Percentiles rank a stretch among this genome's conserved stretches.
Evolutionary conservation across 2,888 invertebrate genomes (phyloP).

Genomic region (Oscheius onirici): DNA sequence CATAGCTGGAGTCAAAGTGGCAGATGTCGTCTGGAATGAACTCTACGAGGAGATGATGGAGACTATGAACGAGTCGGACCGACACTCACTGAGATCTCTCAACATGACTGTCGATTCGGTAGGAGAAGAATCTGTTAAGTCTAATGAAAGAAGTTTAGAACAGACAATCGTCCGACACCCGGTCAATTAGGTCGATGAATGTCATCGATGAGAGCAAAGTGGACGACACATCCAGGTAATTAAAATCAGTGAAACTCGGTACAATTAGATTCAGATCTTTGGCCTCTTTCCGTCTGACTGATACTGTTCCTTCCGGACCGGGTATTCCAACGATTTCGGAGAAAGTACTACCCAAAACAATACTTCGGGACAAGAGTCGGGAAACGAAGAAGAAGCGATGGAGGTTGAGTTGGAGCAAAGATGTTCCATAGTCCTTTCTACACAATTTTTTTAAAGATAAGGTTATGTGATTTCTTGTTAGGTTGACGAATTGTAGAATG

Average conservation of each 20-base stretch:
- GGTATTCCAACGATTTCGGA: constrained; percentile 40
- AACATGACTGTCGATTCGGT: constrained; percentile 28
- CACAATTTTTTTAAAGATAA: too few species aligned
- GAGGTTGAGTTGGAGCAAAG: constrained; percentile 46
- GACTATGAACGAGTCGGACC: constrained; percentile 53
- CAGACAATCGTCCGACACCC: constrained; percentile 38
- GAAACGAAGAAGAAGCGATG: constrained; percentile 54
- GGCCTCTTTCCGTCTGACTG: constrained; percentile 49
- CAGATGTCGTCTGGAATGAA: constrained; percentile 67
- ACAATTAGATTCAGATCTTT: constrained; percentile 37
- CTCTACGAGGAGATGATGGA: constrained; percentile 60
- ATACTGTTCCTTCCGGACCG: constrained; percentile 43
- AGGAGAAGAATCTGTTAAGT: constrained; percentile 5
- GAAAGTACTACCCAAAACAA: constrained; percentile 47
- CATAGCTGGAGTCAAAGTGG: constrained; percentile 56
- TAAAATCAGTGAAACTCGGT: too few species aligned
- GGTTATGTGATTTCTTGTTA: constrained; percentile 22
- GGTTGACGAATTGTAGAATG: background rate
- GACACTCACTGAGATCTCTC: constrained; percentile 45
- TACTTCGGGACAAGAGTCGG: constrained; percentile 49
- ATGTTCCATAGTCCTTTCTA: background rate
- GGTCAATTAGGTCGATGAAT: constrained; percentile 43
- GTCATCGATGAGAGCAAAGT: constrained; percentile 41
- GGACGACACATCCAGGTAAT: constrained; percentile 29
- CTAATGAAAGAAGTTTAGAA: constrained; percentile 19